phyloP scores from a whole-genome alignment of 2,113 vertebrate genomes.

The Panurus biarmicus region DNA sequence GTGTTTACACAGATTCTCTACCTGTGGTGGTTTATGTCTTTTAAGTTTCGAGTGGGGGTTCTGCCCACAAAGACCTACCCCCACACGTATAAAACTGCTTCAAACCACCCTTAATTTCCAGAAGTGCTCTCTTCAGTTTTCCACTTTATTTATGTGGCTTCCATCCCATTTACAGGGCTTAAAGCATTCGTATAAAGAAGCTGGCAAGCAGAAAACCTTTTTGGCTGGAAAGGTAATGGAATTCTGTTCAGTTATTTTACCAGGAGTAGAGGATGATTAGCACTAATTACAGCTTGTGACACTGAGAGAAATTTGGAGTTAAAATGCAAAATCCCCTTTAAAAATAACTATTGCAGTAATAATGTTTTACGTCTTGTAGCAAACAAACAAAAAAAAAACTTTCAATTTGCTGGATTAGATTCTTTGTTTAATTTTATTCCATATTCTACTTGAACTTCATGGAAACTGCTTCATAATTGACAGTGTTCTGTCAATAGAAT shows the following conservation, averaged over 20 bases:
- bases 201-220: background rate
- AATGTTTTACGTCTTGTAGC: background rate
- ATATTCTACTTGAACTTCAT: background rate
- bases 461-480: background rate
- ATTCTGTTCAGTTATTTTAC: constrained; percentile 10
- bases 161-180: background rate
- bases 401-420: background rate
- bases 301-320: background rate
- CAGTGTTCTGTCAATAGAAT: background rate
- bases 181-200: background rate
- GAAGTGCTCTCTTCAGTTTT: background rate
- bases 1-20: background rate
- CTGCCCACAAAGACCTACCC: background rate
- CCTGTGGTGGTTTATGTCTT: background rate
- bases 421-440: background rate
- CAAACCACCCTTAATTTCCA: background rate
- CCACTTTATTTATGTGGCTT: background rate
- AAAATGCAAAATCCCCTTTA: background rate
- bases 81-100: background rate
- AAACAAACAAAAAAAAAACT: background rate
- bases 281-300: background rate
- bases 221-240: background rate
- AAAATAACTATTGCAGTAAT: background rate
- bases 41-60: background rate
- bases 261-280: background rate